Conservation (phyloP, 2,113 vertebrate species). For the cattle (Bos taurus) region ARS-UCD2.0 NC_037332.1:70268501-70269000, state of each 20-base stretch:
- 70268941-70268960: constrained; percentile 96
- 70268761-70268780: constrained; percentile 97
- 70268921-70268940: constrained; percentile 9
- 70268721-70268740: constrained; percentile 98
- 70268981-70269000: constrained; percentile 94
- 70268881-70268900: not conserved
- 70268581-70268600: constrained; percentile 96
- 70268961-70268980: constrained; percentile 96
- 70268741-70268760: constrained; percentile 97
- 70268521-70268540: not conserved
- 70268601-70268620: constrained; percentile 96
- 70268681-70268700: constrained; percentile 97
- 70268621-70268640: constrained; percentile 97
- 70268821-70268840: constrained; percentile 93
- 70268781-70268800: constrained; percentile 96
- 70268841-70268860: constrained; percentile 94
- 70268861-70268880: constrained; percentile 46
- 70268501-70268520: not conserved
- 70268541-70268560: constrained; percentile 99
- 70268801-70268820: constrained; percentile 94
- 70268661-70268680: constrained; percentile 97
- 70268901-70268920: not conserved
- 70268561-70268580: constrained; percentile 97
- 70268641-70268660: constrained; percentile 99
- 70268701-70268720: constrained; percentile 94